These are phyloP conservation scores for Helicolenus hilgendorfi DNA, from an alignment of 2,797 vertebrate genomes.

Conservation along the genomic window DNA sequence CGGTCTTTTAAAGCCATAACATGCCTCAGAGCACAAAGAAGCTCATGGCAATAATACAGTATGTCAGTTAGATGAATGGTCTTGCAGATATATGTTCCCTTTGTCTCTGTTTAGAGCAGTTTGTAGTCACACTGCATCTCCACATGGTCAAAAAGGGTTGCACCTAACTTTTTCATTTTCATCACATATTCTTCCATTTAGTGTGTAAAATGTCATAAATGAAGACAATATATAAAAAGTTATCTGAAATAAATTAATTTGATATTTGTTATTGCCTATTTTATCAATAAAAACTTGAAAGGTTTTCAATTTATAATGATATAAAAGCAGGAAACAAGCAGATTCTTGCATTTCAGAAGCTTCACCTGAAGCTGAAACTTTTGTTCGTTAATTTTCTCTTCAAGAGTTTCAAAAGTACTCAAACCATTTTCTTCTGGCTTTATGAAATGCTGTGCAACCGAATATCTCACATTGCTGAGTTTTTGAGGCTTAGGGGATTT, in stretches of 20 bases:
- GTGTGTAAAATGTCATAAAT: background rate
- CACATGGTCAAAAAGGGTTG: background rate
- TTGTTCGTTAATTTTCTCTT: background rate
- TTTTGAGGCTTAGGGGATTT: background rate
- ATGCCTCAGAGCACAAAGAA: slow-evolving; percentile 10
- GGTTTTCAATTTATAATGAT: background rate
- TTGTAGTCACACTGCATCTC: slow-evolving; percentile 12
- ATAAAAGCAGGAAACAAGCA: background rate
- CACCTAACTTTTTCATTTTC: background rate
- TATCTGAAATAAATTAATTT: background rate
- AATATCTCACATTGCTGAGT: background rate
- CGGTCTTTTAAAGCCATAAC: slow-evolving; percentile 10
- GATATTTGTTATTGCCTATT: background rate
- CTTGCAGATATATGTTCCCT: slow-evolving; percentile 20
- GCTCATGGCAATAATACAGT: slow-evolving; percentile 8
- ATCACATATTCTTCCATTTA: background rate
- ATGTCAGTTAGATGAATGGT: slow-evolving; percentile 9
- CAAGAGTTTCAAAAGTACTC: background rate
- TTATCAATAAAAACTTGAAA: background rate
- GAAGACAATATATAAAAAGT: background rate
- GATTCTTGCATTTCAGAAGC: background rate
- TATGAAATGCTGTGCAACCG: background rate
- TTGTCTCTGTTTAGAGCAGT: background rate
- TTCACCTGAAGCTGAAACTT: background rate
- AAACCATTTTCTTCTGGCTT: background rate